These are phyloP conservation scores for Rhizoglyphus robini DNA, from an alignment of 1,140 invertebrate species.

Conservation along the genomic window DNA sequence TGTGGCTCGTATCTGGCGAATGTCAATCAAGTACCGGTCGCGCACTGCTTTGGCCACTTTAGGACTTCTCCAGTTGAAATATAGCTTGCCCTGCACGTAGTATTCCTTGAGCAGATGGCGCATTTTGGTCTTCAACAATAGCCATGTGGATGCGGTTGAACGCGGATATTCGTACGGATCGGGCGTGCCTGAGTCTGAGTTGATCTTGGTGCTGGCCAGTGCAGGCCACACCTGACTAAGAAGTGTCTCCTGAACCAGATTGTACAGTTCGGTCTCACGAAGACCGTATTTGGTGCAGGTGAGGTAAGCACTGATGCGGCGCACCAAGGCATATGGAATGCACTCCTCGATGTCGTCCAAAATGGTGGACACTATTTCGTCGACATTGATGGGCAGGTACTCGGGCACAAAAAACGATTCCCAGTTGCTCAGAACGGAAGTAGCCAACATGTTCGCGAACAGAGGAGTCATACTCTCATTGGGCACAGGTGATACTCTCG, in stretches of 20 bases:
- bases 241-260: conserved; percentile 24
- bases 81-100: conserved; percentile 28
- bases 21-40: conserved; percentile 25
- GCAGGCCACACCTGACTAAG: not conserved
- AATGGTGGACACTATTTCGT: conserved; percentile 2
- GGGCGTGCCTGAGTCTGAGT: not conserved
- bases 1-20: conserved; percentile 17
- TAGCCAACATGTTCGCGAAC: conserved; percentile 22
- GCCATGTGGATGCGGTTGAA: conserved; percentile 5
- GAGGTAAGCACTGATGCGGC: conserved; percentile 27
- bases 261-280: conserved; percentile 30
- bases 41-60: conserved; percentile 26
- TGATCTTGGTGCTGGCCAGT: not conserved
- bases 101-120: conserved; percentile 26
- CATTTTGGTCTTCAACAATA: conserved; percentile 14
- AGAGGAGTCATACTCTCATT: conserved; percentile 18
- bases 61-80: conserved; percentile 29
- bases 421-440: conserved; percentile 20
- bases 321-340: conserved; percentile 24
- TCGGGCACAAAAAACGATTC: conserved; percentile 14
- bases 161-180: conserved; percentile 22
- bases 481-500: not conserved
- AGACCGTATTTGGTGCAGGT: conserved; percentile 29
- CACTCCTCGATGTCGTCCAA: conserved; percentile 23
- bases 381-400: conserved; percentile 13